Percentiles rank a stretch among this genome's conserved stretches.
Evolutionary conservation across 2,113 vertebrate genomes (phyloP).

Genomic region (Onychostruthus taczanowskii): DNA sequence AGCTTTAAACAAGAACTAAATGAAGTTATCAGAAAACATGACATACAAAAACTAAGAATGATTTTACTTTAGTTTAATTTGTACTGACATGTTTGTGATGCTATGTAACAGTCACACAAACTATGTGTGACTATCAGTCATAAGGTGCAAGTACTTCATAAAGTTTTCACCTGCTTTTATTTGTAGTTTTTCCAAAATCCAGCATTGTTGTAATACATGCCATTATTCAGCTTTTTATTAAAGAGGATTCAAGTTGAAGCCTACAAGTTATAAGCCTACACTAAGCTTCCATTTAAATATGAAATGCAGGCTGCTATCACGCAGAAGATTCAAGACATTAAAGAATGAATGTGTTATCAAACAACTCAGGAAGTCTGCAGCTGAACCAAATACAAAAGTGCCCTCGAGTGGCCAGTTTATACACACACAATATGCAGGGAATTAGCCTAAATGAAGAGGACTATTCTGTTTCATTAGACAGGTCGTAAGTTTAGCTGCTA

Average conservation of each 20-base stretch:
- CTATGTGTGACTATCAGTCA: rapidly evolving
- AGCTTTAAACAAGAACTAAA: background rate
- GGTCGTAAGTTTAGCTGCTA: background rate
- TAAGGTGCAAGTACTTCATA: background rate
- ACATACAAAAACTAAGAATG: background rate
- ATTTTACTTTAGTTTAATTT: background rate
- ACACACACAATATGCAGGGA: background rate
- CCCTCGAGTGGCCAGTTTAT: constrained; percentile 37
- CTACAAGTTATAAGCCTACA: background rate
- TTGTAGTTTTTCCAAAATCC: background rate
- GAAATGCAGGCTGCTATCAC: background rate
- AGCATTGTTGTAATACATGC: background rate
- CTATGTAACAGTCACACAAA: background rate
- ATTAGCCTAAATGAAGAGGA: background rate
- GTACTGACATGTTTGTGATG: background rate
- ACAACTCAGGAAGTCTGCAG: background rate
- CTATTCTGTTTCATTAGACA: background rate
- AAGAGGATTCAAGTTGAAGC: background rate
- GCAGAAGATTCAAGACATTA: background rate
- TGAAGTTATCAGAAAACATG: background rate
- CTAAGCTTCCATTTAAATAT: background rate
- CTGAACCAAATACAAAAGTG: constrained; percentile 30
- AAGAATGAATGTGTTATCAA: rapidly evolving
- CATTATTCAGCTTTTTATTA: background rate
- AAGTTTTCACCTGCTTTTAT: background rate